Evolutionary conservation across 1,140 invertebrate genomes (phyloP).

Genomic region (Calephelis nemesis): DNA sequence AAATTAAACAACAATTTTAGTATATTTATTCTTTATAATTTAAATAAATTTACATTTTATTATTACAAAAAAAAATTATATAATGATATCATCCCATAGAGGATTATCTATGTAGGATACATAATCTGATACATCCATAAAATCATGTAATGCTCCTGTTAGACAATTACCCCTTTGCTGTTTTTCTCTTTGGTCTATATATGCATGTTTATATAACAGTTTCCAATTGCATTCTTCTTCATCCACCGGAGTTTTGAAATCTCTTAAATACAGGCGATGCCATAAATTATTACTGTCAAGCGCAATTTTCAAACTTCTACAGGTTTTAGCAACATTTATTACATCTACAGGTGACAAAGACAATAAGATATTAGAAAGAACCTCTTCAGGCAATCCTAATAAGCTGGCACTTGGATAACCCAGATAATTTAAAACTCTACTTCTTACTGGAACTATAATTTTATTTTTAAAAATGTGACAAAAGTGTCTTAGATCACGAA

Average conservation of each 20-base stretch:
- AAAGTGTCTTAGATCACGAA: conserved; percentile 57
- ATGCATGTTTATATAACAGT: conserved; percentile 43
- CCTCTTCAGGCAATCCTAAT: conserved; percentile 64
- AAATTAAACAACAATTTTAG: too few species aligned
- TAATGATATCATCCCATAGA: conserved; percentile 27
- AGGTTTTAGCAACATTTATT: conserved; percentile 49
- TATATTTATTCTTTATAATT: too few species aligned
- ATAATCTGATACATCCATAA: conserved; percentile 27
- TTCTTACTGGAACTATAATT: conserved; percentile 56
- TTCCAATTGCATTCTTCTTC: conserved; percentile 45
- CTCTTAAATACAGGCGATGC: conserved; percentile 55
- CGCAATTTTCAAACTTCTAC: conserved; percentile 44
- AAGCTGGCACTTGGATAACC: conserved; percentile 66
- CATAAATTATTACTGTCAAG: conserved; percentile 51
- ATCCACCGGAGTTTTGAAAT: conserved; percentile 40
- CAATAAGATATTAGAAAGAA: conserved; percentile 51
- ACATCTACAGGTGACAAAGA: conserved; percentile 47
- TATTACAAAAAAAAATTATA: conserved; percentile 6
- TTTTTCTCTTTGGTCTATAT: conserved; percentile 36
- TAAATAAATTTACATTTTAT: too few species aligned
- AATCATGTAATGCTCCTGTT: conserved; percentile 23
- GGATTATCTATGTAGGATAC: conserved; percentile 29
- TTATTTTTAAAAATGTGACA: conserved; percentile 54
- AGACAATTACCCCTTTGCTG: conserved; percentile 24
- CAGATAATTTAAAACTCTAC: conserved; percentile 53